A percentile compares a stretch with the other conserved stretches of the same genome.
Evolutionary conservation across 2,797 vertebrate genomes (phyloP).

Genomic region (Pachyuromys duprasi): DNA sequence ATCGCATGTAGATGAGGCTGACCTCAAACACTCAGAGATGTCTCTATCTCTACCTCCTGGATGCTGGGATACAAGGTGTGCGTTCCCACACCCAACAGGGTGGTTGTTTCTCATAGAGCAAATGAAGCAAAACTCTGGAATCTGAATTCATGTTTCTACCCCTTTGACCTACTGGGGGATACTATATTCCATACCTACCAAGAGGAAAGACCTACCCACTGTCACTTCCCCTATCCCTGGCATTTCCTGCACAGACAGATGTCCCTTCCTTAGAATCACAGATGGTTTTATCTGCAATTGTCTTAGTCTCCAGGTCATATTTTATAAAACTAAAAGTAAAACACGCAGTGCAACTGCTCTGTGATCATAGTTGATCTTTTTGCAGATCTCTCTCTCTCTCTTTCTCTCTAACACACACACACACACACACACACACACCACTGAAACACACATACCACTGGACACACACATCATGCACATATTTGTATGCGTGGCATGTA

Average conservation of each 20-base stretch:
- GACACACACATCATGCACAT: background rate
- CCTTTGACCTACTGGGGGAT: background rate
- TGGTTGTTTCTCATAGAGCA: background rate
- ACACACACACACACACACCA: background rate
- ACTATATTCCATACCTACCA: background rate
- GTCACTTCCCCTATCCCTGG: background rate
- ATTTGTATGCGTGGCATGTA: background rate
- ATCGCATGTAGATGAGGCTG: background rate
- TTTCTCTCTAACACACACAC: too few relatives aligned
- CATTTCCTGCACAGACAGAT: background rate
- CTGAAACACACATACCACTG: background rate
- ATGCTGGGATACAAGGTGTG: background rate
- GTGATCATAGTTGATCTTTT: background rate
- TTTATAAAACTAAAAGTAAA: background rate
- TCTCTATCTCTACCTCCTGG: too few relatives aligned
- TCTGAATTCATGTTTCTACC: background rate
- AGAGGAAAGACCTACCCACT: background rate
- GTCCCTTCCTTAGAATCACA: background rate
- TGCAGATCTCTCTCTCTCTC: too few relatives aligned
- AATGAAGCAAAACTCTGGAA: background rate
- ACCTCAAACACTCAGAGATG: background rate
- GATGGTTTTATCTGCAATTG: background rate
- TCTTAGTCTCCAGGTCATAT: background rate
- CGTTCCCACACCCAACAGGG: background rate
- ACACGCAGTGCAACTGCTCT: background rate